Conservation (phyloP, 2,113 vertebrate species). For the Coryphaenoides rupestris region DNA sequence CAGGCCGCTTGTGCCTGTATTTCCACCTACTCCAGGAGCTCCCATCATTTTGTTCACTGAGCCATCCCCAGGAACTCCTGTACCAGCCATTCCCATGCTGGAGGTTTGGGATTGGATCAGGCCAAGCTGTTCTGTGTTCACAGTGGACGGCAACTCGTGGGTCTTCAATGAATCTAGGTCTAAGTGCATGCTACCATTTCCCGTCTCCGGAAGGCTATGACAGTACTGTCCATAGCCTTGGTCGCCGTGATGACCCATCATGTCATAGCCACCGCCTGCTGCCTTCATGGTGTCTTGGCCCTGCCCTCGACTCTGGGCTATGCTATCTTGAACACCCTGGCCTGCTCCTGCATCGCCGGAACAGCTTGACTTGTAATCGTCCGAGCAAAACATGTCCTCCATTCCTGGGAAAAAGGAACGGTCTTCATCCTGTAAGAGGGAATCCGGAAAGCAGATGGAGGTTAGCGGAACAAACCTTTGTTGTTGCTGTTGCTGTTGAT, state of each 20-base stretch:
- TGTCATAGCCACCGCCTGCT: constrained; percentile 67
- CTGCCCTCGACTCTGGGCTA: constrained; percentile 51
- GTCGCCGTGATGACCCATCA: constrained; percentile 74
- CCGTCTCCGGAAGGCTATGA: constrained; percentile 63
- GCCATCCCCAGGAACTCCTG: constrained; percentile 45
- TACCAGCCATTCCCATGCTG: constrained; percentile 49
- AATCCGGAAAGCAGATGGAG: constrained; percentile 90
- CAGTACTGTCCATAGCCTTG: constrained; percentile 72
- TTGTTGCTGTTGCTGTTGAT: constrained; percentile 52
- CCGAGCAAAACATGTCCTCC: constrained; percentile 89
- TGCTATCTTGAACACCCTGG: constrained; percentile 58
- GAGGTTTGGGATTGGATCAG: constrained; percentile 81
- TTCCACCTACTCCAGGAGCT: constrained; percentile 39
- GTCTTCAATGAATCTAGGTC: constrained; percentile 77
- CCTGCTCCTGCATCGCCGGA: constrained; percentile 58
- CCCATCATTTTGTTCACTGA: constrained; percentile 66
- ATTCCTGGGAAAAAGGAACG: constrained; percentile 89
- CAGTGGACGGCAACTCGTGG: constrained; percentile 84
- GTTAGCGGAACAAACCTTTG: constrained; percentile 81
- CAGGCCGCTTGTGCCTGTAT: constrained; percentile 50
- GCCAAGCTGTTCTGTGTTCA: constrained; percentile 87
- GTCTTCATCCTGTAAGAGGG: constrained; percentile 82
- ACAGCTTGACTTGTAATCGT: constrained; percentile 80
- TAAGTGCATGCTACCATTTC: constrained; percentile 67
- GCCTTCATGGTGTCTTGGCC: constrained; percentile 57